Base-by-base conservation (phyloP, 2,113 vertebrate species). In the Rutilus rutilus region DNA sequence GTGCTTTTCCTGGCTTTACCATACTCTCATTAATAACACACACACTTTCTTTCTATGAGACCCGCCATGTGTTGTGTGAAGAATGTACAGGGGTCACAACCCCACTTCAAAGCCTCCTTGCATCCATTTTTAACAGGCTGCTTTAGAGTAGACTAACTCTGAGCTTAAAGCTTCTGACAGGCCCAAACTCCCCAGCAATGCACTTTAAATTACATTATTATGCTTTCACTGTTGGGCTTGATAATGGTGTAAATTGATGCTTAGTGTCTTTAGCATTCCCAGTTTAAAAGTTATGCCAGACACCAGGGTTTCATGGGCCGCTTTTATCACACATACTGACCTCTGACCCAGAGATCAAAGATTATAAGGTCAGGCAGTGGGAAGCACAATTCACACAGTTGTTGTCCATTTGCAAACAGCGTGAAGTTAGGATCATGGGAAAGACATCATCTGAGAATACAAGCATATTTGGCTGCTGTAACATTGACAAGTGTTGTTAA, bases 51-150 rank as follows among this genome's bases (percentile, higher is more conserved):
- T 85, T 65, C 82, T 87, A 30, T 65, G 54, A 60, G 23, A 36
- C 11, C 54, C 76, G 4, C 54, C 86, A 87, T 85, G 65, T 84
- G 81, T 85, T 71, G 80, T 59, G 36, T 65, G 85, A 80, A 74
- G 75, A 85, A 83, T 89, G 54, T 79, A 74, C 65, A 47, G 52
- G 36, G 85, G 86, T 78, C 86, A 71, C 71, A 57, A 87, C 88
- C 73, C 25, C 65, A 74, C 83, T 87, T 85, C 59, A 89, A 45
- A 87, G 83, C 88, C 83, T 47, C 19, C 52, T 82, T 47, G 7
- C 75, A 82, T 85, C 76, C 75, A 86, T 82, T 83, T 87, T 86
- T 71, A 87, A 75, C 54, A 47, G 30, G 12, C 27, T 78, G 6
- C n/a, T 60, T 64, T 45, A 67, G 7, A 47, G 36, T 9, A 86